Percentiles rank a stretch among this genome's conserved stretches.
phyloP scores from a whole-genome alignment of 2,797 vertebrate species.

The Apogon hyalosoma region DNA sequence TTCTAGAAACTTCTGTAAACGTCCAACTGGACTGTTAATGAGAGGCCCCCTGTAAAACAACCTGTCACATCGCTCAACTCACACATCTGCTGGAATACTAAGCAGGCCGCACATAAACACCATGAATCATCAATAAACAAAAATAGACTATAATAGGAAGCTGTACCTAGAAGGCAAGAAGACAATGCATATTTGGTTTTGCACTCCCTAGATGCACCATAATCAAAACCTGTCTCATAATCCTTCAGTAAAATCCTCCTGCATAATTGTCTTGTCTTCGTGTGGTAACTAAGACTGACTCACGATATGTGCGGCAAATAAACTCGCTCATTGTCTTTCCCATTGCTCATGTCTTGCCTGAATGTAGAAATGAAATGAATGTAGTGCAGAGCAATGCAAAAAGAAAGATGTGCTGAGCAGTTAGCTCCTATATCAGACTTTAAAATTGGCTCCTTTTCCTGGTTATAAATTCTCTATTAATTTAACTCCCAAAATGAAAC shows the following conservation, averaged over 20 bases:
- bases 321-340: constrained; percentile 29
- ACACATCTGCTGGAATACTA: constrained; percentile 59
- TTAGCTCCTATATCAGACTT: constrained; percentile 45
- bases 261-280: constrained; percentile 8
- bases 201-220: not conserved
- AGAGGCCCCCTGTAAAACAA: constrained; percentile 22
- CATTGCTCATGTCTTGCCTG: constrained; percentile 4
- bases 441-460: constrained; percentile 47
- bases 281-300: constrained; percentile 15
- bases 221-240: not conserved
- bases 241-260: not conserved
- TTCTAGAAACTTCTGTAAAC: constrained; percentile 40
- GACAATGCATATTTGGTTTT: no score
- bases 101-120: constrained; percentile 57
- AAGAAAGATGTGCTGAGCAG: constrained; percentile 24
- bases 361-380: constrained; percentile 17
- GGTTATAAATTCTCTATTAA: constrained; percentile 60
- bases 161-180: not conserved
- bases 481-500: constrained; percentile 53
- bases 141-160: constrained; percentile 20
- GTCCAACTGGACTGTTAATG: constrained; percentile 42
- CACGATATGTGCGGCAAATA: constrained; percentile 34
- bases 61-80: constrained; percentile 42
- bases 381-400: constrained; percentile 23
- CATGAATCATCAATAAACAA: constrained; percentile 49